Base-by-base conservation (phyloP, 2,113 vertebrate genomes). In the Alouatta palliata region DNA sequence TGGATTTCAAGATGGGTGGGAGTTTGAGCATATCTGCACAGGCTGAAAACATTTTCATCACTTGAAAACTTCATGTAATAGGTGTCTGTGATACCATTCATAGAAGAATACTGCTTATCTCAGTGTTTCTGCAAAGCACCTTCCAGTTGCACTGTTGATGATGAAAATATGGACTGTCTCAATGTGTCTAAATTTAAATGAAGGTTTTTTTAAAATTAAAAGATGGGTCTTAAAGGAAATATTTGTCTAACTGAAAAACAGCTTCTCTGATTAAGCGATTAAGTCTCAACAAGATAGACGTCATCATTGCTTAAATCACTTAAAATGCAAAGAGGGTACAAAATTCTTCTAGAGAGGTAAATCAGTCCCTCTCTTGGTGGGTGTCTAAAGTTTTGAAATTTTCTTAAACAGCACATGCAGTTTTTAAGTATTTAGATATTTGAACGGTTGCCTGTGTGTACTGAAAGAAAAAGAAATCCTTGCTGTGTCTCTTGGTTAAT, bases 191-290 rank as follows among this genome's bases (percentile, higher is more conserved):
- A 84, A 90, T 92, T 68, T 75, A 80, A 90, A 91, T 4, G n/a
- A 47, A 58, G 19, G 16, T 0, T 35, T 94, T 95, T 96, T 66
- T 86, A 54, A 87, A 97, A 96, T 87, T 75, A 89, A 98, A 96
- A 97, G n/a, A 73, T 68, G 40, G 35, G 58, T 97, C 96, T 66
- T 82, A 58, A 70, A 94, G 82, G 93, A 93, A 96, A 96, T 96
- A 89, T 97, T 98, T 98, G 89, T 77, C 97, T 98, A 95, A 87
- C 91, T 94, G 95, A 89, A 95, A 97, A 98, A 89, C 73, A 75
- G 66, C 80, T 98, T 97, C 97, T 93, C 95, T 98, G 98, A 98
- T 98, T 98, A 98, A 98, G 97, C 97, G 98, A 98, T 98, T 98
- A 98, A 97, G 35, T 96, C 97, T 97, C 96, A 97, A 97, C 91